Base-by-base conservation (phyloP, 2,113 vertebrate genomes). In the Cromileptes altivelis region DNA sequence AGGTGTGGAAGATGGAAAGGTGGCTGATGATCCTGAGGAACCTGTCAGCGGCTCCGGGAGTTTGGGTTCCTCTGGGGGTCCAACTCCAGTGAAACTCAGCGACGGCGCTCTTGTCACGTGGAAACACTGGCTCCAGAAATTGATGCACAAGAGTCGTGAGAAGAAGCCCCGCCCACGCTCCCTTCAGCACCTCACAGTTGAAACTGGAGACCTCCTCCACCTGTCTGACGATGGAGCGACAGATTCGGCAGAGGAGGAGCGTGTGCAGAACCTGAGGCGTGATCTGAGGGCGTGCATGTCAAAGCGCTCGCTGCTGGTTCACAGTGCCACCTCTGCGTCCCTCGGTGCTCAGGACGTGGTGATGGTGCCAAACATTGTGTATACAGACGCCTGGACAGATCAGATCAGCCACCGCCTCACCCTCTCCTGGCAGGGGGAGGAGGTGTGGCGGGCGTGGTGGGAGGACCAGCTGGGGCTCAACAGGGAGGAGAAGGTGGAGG, bases 361-460 rank as follows among this genome's bases (percentile, higher is more conserved):
- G 0, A 88, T 89, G 0, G 18, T 95, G 10, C 91, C 94, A 0
- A n/a, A 89, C 0, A 6, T 1, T 0, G 93, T 95, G 0, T 76
- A 92, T 17, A 65, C 93, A 0, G 75, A 70, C 0, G 13, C n/a
- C 1, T 96, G 93, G 55, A 64, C 4, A 0, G 96, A 97, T 1
- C 83, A 89, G 4, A 88, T 98, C 10, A 98, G 95, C 7, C 8
- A 92, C 4, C 95, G 97, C 0, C 81, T 99, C 75, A 94, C 90
- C 0, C 77, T 81, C 0, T 89, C 96, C 3, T 99, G 98, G 98
- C 81, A 80, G 0, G 94, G 97, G 83, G 89, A 82, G 0, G 93
- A 88, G 0, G 85, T 49, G 0, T 96, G 92, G 90, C 78, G 27
- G 0, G 72, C 63, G 0, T 98, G 97, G 96, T 98, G 97, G 97